Conservation (phyloP, 2,797 vertebrate genomes). For the Aselliscus stoliczkanus region DNA sequence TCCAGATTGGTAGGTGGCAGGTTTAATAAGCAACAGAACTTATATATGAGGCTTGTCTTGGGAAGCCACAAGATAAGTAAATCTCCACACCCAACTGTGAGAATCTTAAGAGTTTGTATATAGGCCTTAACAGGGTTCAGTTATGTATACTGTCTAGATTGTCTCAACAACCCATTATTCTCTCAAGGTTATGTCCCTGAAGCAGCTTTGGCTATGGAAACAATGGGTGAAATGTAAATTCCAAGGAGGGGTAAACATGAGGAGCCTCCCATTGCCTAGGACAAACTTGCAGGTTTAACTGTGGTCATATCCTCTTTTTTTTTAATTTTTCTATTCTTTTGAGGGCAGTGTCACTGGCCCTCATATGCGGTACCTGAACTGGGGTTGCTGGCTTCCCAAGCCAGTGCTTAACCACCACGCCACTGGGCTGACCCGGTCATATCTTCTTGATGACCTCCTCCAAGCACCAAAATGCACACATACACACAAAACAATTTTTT, state of each 20-base stretch:
- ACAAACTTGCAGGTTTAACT: background rate
- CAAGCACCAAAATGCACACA: background rate
- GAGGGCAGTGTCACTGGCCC: no score
- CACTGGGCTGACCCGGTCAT: no score
- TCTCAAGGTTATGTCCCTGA: background rate
- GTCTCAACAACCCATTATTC: background rate
- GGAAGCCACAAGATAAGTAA: background rate
- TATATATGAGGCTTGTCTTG: background rate
- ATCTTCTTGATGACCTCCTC: background rate
- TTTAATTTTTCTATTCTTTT: no score
- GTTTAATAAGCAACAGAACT: background rate
- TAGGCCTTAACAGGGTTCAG: background rate
- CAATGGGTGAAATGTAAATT: background rate
- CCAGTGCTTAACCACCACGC: no score
- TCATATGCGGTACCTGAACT: no score
- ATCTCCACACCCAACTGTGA: background rate
- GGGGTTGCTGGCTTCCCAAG: no score
- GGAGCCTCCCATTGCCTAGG: background rate
- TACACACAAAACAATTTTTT: background rate
- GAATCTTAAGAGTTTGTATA: background rate
- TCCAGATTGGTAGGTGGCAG: background rate
- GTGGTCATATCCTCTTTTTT: background rate
- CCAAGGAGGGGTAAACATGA: background rate
- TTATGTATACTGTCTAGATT: background rate
- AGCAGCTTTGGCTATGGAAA: background rate